Evolutionary conservation across 1,140 invertebrate genomes (phyloP), one percentile per base, ranked within the genome.

Genomic region (Anthonomus grandis): DNA sequence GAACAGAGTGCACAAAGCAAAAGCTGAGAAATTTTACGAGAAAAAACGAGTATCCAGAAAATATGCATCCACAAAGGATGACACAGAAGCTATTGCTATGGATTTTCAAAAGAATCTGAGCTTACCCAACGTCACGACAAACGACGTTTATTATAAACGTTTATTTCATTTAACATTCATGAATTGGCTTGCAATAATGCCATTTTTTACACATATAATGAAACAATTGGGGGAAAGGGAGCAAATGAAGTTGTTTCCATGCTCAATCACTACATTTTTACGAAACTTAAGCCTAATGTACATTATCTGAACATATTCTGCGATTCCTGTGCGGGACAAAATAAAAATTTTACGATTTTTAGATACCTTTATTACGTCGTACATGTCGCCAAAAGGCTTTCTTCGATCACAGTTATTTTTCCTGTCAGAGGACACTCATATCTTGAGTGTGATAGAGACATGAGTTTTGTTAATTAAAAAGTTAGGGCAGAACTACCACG

Each of bases 291-390:
- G 27, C 51, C 6, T 13, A 12, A 39, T 13, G 50, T 60, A 13
- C 45, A 38, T 39, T 17, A 53, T 34, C 38, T 67, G 9, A 15
- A 53, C 18, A 67, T 66, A 48, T 64, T 61, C 46, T 64, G 64
- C 57, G 63, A 66, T 45, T 69, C 64, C 8, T 62, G 59, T 53
- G 60, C 44, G 24, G 65, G 67, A 15, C 65, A 66, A 54, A 70
- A 70, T 57, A 69, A 69, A 39, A 69, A 70, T 48, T 68, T 56
- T 44, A 68, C 53, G 12, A 31, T 70, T 19, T 55, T 69, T 37
- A 49, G 64, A 15, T 57, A 22, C 25, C 17, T 60, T 42, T 53
- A 60, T 60, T 23, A 50, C 37, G 18, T 51, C 23, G 48, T 62
- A 13, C 51, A 44, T 44, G 17, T 41, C 12, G 6, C 12, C 10